Percentiles rank a stretch among this genome's conserved stretches.
Evolutionary conservation across 2,888 invertebrate species (phyloP).

Genomic region (Luffia ferchaultella): DNA sequence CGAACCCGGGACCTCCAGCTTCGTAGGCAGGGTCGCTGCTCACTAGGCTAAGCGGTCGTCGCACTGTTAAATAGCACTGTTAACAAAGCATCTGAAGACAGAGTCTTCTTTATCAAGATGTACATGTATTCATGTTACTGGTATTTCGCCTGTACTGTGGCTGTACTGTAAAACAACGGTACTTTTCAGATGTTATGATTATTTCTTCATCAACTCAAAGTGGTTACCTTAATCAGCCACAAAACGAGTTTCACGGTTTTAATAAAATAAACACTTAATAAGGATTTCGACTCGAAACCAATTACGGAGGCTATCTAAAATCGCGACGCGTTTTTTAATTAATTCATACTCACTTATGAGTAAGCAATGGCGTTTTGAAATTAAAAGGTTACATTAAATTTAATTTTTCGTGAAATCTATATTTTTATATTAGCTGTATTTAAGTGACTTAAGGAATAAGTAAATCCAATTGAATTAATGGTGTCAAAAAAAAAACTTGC

Average conservation of each 20-base stretch:
- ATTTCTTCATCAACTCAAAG: slow-evolving; percentile 31
- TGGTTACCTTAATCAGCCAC: slow-evolving; percentile 19
- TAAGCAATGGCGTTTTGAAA: neutral
- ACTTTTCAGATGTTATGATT: slow-evolving; percentile 33
- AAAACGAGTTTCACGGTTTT: slow-evolving; percentile 16
- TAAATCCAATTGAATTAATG: neutral
- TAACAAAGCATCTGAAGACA: no score
- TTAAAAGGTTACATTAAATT: neutral
- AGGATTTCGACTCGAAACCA: neutral
- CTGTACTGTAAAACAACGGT: slow-evolving; percentile 36
- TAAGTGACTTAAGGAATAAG: neutral
- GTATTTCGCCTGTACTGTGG: no score
- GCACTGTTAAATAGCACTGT: no score
- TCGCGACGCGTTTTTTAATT: neutral
- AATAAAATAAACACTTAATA: neutral
- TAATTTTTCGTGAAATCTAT: neutral
- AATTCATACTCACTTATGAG: neutral
- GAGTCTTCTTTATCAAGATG: no score
- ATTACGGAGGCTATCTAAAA: neutral
- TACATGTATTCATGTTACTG: no score
- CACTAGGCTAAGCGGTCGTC: no score
- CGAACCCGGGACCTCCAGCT: no score
- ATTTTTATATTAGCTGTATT: neutral
- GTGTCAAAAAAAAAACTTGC: neutral
- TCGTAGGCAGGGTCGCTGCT: no score